Evolutionary conservation across 2,888 invertebrate genomes (phyloP).

Genomic region (Cinara cedri): DNA sequence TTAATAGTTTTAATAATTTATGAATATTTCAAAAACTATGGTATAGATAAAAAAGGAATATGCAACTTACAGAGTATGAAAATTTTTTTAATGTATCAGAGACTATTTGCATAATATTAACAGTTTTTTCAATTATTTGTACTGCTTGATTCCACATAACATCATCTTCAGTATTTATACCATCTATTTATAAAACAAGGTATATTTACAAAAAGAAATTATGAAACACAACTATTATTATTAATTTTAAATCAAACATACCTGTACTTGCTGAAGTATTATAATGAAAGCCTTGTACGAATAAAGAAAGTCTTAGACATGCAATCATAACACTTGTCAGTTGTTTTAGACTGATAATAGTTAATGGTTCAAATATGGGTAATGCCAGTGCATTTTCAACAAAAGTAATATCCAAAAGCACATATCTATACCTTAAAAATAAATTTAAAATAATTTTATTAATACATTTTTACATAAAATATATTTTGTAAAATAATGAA

Average conservation of each 20-base stretch:
- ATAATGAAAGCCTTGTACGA: conserved; percentile 59
- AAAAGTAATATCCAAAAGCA: conserved; percentile 83
- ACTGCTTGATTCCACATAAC: conserved; percentile 52
- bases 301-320: conserved; percentile 71
- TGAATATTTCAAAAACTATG: background rate
- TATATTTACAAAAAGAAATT: too few species aligned
- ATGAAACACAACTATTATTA: background rate
- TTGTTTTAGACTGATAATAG: conserved; percentile 80
- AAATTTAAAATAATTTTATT: background rate
- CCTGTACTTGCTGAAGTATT: conserved; percentile 45
- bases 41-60: background rate
- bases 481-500: background rate
- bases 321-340: conserved; percentile 83
- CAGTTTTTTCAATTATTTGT: conserved; percentile 51
- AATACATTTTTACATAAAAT: background rate
- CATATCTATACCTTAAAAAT: conserved; percentile 72
- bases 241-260: background rate
- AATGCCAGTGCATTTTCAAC: conserved; percentile 83
- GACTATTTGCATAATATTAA: conserved; percentile 40
- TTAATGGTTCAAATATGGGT: conserved; percentile 86
- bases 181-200: background rate
- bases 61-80: conserved; percentile 33
- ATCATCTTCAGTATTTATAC: conserved; percentile 46
- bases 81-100: conserved; percentile 39
- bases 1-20: background rate